A percentile compares a stretch with the other conserved stretches of the same genome.
Conservation (phyloP, 1,140 invertebrate species). For the Drosophila arawakana region DNA sequence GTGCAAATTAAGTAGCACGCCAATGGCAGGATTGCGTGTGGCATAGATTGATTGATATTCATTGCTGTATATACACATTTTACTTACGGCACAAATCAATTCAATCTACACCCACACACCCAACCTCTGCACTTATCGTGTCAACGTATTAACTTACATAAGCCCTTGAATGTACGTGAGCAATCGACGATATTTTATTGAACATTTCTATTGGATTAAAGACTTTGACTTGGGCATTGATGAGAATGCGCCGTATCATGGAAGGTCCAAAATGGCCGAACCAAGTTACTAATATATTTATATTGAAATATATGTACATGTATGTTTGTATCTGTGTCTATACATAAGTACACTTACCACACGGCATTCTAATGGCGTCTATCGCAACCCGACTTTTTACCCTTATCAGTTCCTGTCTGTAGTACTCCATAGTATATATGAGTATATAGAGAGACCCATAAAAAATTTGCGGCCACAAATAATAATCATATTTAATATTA, state of each 20-base stretch:
- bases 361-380: conserved; percentile 33
- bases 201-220: conserved; percentile 30
- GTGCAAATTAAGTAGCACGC: neutral
- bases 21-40: conserved; percentile 13
- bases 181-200: conserved; percentile 25
- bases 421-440: neutral
- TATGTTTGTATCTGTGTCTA: neutral
- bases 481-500: conserved; percentile 41
- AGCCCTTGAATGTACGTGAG: conserved; percentile 27
- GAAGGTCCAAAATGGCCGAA: conserved; percentile 21
- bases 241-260: conserved; percentile 6
- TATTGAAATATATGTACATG: neutral
- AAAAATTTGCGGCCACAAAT: conserved; percentile 27
- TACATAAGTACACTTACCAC: conserved; percentile 17
- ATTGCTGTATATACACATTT: too few species aligned
- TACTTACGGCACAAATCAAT: neutral
- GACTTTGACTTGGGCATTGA: conserved; percentile 5
- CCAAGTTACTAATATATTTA: neutral
- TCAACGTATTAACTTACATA: conserved; percentile 9
- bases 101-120: neutral
- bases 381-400: conserved; percentile 14
- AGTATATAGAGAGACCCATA: conserved; percentile 35
- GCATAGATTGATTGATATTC: conserved; percentile 4
- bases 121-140: conserved; percentile 11
- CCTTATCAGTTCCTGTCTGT: conserved; percentile 41